Evolutionary conservation across 2,888 invertebrate genomes (phyloP).

Genomic region (Allygus modestus): DNA sequence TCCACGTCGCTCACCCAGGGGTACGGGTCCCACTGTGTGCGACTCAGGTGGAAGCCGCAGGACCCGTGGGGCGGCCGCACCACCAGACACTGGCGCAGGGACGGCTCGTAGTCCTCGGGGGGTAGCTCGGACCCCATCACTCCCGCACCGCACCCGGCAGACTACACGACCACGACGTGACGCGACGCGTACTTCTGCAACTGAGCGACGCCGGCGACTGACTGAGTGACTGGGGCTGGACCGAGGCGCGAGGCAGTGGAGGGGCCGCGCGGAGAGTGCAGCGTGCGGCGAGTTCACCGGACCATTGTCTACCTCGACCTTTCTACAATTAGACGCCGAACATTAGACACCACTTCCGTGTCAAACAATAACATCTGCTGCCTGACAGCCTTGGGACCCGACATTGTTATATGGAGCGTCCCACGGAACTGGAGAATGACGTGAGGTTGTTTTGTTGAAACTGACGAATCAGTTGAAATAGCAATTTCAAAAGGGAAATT

Average conservation of each 20-base stretch:
- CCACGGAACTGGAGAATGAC: neutral
- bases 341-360: conserved; percentile 14
- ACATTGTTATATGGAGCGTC: conserved; percentile 5
- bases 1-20: conserved; percentile 72
- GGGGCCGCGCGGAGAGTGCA: neutral
- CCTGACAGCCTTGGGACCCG: conserved; percentile 9
- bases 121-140: neutral
- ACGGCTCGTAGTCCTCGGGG: neutral
- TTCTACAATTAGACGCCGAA: conserved; percentile 19
- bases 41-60: conserved; percentile 70
- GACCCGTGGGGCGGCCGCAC: conserved; percentile 66
- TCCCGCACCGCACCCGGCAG: neutral
- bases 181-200: conserved; percentile 8
- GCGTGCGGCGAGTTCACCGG: neutral
- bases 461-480: neutral
- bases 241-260: neutral
- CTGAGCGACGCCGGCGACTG: neutral
- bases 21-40: conserved; percentile 71
- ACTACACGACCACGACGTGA: conserved; percentile 7
- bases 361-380: conserved; percentile 7
- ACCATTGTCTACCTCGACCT: conserved; percentile 18
- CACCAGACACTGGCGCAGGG: conserved; percentile 63
- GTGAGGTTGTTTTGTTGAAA: neutral
- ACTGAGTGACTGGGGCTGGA: neutral
- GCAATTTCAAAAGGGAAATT: neutral